Conservation (phyloP, 2,113 vertebrate species). For the Entosphenus tridentatus region DNA sequence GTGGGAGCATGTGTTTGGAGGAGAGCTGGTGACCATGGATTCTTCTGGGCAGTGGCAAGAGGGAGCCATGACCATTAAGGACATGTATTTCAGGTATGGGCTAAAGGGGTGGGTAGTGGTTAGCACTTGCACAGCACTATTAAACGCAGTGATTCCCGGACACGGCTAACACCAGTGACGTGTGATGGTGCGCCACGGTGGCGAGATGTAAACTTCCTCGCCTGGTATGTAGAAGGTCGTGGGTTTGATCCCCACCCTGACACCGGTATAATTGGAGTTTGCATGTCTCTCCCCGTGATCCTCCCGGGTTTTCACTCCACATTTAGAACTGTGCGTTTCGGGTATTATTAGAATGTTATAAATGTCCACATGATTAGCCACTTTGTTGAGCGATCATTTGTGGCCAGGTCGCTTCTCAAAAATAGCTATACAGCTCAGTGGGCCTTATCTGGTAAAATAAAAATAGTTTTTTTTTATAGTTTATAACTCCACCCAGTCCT, state of each 20-base stretch:
- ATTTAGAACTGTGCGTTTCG: too few species aligned
- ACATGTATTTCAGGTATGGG: neutral
- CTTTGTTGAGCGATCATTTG: too few species aligned
- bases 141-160: neutral
- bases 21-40: neutral
- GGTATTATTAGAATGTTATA: too few species aligned
- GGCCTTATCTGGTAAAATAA: too few species aligned
- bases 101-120: neutral
- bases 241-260: neutral
- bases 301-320: too few species aligned
- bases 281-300: too few species aligned
- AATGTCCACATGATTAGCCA: too few species aligned
- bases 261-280: too few species aligned
- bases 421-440: too few species aligned
- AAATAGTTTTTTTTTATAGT: too few species aligned
- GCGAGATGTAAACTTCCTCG: neutral
- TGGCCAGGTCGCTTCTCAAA: too few species aligned
- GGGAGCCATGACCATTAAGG: neutral
- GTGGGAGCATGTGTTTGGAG: conserved; percentile 4
- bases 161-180: neutral
- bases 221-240: neutral
- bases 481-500: too few species aligned
- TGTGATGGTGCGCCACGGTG: neutral
- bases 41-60: conserved; percentile 1
- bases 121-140: neutral